Evolutionary conservation across 2,797 vertebrate species (phyloP), one percentile per base, ranked within the genome.

Genomic region (Syngnathus rostellatus): DNA sequence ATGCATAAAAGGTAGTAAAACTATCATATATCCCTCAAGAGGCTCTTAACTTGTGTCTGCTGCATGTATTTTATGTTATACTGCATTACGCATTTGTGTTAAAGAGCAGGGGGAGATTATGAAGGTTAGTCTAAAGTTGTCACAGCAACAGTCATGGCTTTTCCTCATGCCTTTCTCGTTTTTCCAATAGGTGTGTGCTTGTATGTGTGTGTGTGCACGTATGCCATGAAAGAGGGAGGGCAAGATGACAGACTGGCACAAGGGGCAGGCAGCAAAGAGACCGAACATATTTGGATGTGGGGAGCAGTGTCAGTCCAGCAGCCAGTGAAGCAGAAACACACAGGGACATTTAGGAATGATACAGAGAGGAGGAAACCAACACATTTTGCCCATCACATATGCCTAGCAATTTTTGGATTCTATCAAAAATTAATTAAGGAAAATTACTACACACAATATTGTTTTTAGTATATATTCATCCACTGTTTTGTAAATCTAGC

Each of bases 241-340:
- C 70, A 73, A 72, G 82, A 85, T 88, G 87, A 89, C 86, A 88
- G 86, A 77, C 80, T 81, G 82, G 86, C 86, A 88, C 83, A 88
- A 65, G 83, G 86, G 86, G 83, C 85, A 83, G 83, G 81, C 83
- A 83, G 85, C 80, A 86, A 75, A 82, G 82, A 80, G 81, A 83
- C 87, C 83, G 80, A 86, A 86, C 86, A 87, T 83, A 80, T 80
- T 78, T 71, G 81, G 81, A 83, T 83, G 82, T 82, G 82, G 85
- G 86, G 86, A 88, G 86, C 83, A 83, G 86, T 89, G 87, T 88
- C 88, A 89, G 82, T 88, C 86, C 85, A 77, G 76, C 73, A 73
- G 79, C 71, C 88, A 85, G 85, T 81, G 82, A 77, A 81, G 88
- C 83, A 78, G 87, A 89, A 86, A 88, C 82, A 72, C 83, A 76